These are phyloP conservation scores for Pangasius sanitwongsei DNA, from an alignment of 2,797 vertebrate genomes.

Conservation along the genomic window DNA sequence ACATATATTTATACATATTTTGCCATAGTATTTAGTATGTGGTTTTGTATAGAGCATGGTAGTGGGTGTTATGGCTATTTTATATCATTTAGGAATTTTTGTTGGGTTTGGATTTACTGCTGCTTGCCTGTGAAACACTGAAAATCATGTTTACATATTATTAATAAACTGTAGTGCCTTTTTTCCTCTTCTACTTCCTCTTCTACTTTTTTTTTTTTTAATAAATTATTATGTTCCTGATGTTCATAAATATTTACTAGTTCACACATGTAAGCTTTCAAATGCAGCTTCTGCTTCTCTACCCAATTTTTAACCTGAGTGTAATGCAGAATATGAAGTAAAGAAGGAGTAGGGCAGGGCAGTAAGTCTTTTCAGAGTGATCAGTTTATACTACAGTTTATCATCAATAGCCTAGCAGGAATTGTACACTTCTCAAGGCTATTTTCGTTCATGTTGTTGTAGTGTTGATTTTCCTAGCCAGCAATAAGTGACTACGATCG, in stretches of 20 bases:
- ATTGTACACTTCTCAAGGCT: neutral
- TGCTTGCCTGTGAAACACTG: neutral
- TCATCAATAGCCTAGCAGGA: neutral
- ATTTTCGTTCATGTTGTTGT: neutral
- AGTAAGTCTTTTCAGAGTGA: neutral
- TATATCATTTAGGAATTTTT: neutral
- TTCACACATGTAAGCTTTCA: neutral
- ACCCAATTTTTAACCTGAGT: neutral
- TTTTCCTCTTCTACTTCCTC: neutral
- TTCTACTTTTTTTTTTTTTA: no score
- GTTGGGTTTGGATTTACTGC: neutral
- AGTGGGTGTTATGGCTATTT: no score
- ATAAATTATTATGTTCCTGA: no score
- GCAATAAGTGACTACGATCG: neutral
- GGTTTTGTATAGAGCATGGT: no score
- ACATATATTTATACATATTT: no score
- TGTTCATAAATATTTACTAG: neutral
- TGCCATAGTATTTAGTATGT: no score
- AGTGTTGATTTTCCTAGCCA: neutral
- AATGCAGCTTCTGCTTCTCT: neutral
- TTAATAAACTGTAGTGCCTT: neutral
- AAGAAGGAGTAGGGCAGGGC: neutral
- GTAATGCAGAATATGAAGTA: neutral
- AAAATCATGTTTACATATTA: neutral
- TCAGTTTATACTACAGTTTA: neutral